Evolutionary conservation across 2,797 vertebrate species (phyloP).

Genomic region (Coracias cyanogaster): DNA sequence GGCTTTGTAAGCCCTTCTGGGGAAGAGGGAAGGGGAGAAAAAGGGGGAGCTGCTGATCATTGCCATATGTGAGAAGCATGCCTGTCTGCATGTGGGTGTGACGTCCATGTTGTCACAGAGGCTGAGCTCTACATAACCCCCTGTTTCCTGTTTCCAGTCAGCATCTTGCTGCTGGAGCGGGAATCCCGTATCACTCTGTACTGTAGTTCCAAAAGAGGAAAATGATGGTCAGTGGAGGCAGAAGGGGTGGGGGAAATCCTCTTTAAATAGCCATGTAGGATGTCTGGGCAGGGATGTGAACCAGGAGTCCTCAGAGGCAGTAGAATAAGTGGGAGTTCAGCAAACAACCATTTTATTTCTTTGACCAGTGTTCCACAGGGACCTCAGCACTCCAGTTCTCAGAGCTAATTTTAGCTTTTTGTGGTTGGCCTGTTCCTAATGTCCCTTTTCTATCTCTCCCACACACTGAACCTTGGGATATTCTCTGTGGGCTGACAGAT

Average conservation of each 20-base stretch:
- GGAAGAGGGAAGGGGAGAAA: background rate
- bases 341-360: slow-evolving; percentile 68
- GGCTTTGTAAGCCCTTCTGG: slow-evolving; percentile 28
- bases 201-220: slow-evolving; percentile 40
- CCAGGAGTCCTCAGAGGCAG: slow-evolving; percentile 25
- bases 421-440: slow-evolving; percentile 59
- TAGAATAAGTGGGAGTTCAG: slow-evolving; percentile 55
- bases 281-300: background rate
- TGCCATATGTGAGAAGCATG: slow-evolving; percentile 41
- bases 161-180: slow-evolving; percentile 49
- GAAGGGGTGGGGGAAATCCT: slow-evolving; percentile 47
- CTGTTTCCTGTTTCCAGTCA: slow-evolving; percentile 74
- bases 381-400: slow-evolving; percentile 75
- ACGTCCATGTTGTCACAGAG: slow-evolving; percentile 47
- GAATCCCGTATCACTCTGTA: slow-evolving; percentile 38
- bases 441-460: slow-evolving; percentile 67
- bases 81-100: slow-evolving; percentile 39
- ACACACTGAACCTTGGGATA: slow-evolving; percentile 41
- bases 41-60: slow-evolving; percentile 17
- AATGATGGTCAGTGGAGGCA: slow-evolving; percentile 30
- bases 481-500: slow-evolving; percentile 55
- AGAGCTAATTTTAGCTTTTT: slow-evolving; percentile 80
- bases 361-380: slow-evolving; percentile 70
- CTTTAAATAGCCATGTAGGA: slow-evolving; percentile 28
- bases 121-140: slow-evolving; percentile 30